Percentiles rank a stretch among this genome's conserved stretches.
phyloP scores from a whole-genome alignment of 2,113 vertebrate species.

The Aepyceros melampus region DNA sequence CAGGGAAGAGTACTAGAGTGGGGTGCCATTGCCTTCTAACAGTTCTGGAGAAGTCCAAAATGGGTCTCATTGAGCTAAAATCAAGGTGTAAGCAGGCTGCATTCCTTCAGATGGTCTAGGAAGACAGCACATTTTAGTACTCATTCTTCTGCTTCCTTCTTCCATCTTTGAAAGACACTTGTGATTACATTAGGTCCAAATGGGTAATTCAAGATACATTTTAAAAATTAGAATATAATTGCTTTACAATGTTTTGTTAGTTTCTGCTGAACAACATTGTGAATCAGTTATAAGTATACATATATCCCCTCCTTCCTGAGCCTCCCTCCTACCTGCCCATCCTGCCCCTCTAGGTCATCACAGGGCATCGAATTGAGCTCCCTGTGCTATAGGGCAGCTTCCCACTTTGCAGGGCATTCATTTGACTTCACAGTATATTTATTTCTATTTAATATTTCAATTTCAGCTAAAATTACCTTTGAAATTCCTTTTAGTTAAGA shows the following conservation, averaged over 20 bases:
- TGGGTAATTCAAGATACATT: background rate
- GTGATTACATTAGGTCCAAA: background rate
- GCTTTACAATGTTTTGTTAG: background rate
- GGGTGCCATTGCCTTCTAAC: background rate
- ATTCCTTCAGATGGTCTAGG: background rate
- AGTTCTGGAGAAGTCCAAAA: background rate
- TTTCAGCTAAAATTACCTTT: background rate
- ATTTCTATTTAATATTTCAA: background rate
- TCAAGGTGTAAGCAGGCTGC: background rate
- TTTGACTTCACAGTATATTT: background rate
- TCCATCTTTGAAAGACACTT: background rate
- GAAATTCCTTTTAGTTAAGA: background rate
- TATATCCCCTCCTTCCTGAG: background rate
- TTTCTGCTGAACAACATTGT: background rate
- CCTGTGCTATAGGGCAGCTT: background rate
- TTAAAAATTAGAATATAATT: background rate
- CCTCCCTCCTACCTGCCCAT: background rate
- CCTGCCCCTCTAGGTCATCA: background rate
- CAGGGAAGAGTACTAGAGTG: no score
- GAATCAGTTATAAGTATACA: background rate
- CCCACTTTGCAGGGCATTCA: background rate
- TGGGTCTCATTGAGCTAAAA: background rate
- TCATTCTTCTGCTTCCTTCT: background rate
- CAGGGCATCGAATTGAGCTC: background rate
- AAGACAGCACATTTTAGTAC: background rate